A percentile compares a stretch with the other conserved stretches of the same genome.
These are phyloP conservation scores for Arctocebus calabarensis DNA, from an alignment of 2,797 vertebrate species.

Conservation along the genomic window DNA sequence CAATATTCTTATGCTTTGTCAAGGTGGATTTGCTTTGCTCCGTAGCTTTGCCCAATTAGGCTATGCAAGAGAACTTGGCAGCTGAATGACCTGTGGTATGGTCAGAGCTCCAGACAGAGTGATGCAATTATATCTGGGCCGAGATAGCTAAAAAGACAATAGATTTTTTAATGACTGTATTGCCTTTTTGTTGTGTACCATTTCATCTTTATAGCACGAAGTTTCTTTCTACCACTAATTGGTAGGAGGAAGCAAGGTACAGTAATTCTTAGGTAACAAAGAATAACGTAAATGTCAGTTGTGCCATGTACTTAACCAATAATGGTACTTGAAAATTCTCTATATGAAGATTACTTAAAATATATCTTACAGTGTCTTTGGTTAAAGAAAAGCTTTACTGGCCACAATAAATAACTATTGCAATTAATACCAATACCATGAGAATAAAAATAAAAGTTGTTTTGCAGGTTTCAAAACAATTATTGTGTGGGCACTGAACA, in stretches of 20 bases:
- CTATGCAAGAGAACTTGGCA: not conserved
- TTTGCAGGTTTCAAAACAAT: not conserved
- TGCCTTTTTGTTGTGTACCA: not conserved
- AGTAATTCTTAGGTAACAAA: not conserved
- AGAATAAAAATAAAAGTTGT: not conserved
- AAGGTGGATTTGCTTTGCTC: not conserved
- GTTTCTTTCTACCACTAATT: not conserved
- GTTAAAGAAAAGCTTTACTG: not conserved
- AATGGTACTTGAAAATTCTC: not conserved
- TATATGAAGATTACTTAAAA: not conserved
- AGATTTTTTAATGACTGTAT: not conserved
- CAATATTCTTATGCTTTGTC: not conserved
- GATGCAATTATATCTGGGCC: not conserved
- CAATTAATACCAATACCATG: not conserved
- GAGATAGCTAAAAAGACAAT: not conserved
- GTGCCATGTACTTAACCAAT: not conserved
- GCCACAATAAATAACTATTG: not conserved
- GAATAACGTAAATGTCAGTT: not conserved
- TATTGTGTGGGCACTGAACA: not conserved
- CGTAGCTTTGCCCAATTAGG: not conserved
- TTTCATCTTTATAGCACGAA: not conserved
- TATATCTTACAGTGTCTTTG: not conserved
- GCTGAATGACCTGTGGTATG: not conserved
- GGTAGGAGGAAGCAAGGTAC: not conserved
- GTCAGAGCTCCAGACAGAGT: not conserved